Evolutionary conservation across 2,113 vertebrate genomes (phyloP), one percentile per base, ranked within the genome.

Genomic region (Chaetodon auriga): DNA sequence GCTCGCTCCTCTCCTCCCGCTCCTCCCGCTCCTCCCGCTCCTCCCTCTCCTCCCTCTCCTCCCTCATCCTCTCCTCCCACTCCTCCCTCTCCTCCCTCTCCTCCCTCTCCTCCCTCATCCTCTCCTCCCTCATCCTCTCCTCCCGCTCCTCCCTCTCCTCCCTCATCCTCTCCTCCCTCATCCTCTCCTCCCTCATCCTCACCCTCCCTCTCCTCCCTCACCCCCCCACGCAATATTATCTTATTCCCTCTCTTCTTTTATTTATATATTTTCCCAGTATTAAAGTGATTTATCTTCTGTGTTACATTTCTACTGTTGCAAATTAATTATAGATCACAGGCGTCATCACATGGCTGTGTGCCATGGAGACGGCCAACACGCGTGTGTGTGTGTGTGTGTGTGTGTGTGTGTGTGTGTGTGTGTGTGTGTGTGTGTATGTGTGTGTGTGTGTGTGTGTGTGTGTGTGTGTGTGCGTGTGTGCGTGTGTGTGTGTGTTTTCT

Each of bases 211-310:
- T 30, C 30, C 30, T 30, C 30, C 30, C 30, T 30, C 45, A 35
- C 62, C 4, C 58, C 41, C 62, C 12, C 2, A 8, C 41, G 49
- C 86, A 82, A 69, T 15, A 78, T 78, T 78, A 73, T 75, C 77
- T 66, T 54, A 73, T 71, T 69, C 61, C 8, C 41, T 82, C 80
- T 89, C 43, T 71, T 85, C 62, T 82, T 72, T 84, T 89, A 70
- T 82, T 91, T 90, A 76, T 82, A 87, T 87, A 84, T 92, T 87
- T 81, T 55, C 77, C 38, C 3, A 3, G 66, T 82, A 75, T 87
- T 87, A 82, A 87, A 85, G 82, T 78, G 75, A 91, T 93, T 91
- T 81, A 89, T 93, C 87, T 91, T 66, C 78, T 75, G 43, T 13
- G 76, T 86, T 83, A 64, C 80, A 21, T 75, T 83, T 55, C 77